Evolutionary conservation across 2,888 invertebrate genomes (phyloP).

Genomic region (Coelinius sp.): DNA sequence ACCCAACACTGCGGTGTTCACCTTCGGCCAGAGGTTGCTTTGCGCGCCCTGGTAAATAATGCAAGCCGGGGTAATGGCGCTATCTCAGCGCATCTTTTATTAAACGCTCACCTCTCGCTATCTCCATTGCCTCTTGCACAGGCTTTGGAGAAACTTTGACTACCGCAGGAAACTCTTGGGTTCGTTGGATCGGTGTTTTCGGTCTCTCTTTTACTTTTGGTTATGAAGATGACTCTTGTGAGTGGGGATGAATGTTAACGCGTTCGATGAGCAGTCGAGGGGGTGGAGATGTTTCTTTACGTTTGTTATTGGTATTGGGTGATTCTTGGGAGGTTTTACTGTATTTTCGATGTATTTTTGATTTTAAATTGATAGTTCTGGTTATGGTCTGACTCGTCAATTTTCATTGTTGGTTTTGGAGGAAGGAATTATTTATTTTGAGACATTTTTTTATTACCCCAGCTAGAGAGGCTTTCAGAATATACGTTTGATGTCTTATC

Average conservation of each 20-base stretch:
- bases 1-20: constrained; percentile 66
- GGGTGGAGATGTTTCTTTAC: background rate
- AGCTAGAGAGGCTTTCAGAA: too few species aligned
- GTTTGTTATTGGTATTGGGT: background rate
- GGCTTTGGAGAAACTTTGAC: constrained; percentile 32
- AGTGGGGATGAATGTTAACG: constrained; percentile 56
- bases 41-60: constrained; percentile 69
- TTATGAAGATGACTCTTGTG: constrained; percentile 37
- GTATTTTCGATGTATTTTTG: background rate
- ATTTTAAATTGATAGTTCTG: too few species aligned
- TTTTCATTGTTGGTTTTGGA: background rate
- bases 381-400: background rate
- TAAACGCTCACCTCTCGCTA: constrained; percentile 68
- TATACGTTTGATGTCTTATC: too few species aligned
- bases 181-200: background rate
- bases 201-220: background rate
- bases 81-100: constrained; percentile 71
- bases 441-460: too few species aligned
- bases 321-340: background rate
- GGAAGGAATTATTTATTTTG: too few species aligned
- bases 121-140: constrained; percentile 47
- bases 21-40: constrained; percentile 63
- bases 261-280: constrained; percentile 38
- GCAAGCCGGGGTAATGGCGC: constrained; percentile 71
- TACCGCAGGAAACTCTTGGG: background rate